Conservation (phyloP, 1,140 invertebrate genomes). For the Hydropsyche tenuis region DNA sequence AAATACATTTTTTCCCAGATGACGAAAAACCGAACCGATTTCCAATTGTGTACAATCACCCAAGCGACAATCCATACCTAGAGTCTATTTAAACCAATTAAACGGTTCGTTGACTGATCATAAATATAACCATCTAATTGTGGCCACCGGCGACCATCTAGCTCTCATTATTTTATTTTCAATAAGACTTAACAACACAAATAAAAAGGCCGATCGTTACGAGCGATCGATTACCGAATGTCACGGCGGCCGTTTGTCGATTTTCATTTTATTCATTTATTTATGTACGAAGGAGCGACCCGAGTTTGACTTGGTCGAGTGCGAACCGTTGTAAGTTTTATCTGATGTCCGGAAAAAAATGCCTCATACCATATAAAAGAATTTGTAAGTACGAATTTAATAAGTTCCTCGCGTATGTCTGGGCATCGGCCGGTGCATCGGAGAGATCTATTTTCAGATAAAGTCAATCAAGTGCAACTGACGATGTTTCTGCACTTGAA, state of each 20-base stretch:
- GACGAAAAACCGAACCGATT: not conserved
- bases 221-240: not conserved
- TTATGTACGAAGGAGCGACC: not conserved
- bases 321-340: too few species aligned
- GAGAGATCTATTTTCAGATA: constrained; percentile 7
- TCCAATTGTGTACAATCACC: constrained; percentile 10
- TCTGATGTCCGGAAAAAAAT: too few species aligned
- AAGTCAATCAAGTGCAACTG: constrained; percentile 10
- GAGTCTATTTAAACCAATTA: constrained; percentile 25
- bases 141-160: not conserved
- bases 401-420: not conserved
- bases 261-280: not conserved
- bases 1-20: not conserved
- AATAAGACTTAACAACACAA: too few species aligned
- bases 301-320: too few species aligned
- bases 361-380: too few species aligned
- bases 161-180: too few species aligned
- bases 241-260: not conserved
- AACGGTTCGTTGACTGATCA: constrained; percentile 22
- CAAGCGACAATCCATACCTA: constrained; percentile 6
- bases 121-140: constrained; percentile 20
- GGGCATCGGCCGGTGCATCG: not conserved
- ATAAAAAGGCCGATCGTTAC: too few species aligned
- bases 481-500: constrained; percentile 8
- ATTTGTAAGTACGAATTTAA: not conserved